These are phyloP conservation scores for Caranx ignobilis DNA, from an alignment of 2,113 vertebrate genomes.

Conservation along the genomic window DNA sequence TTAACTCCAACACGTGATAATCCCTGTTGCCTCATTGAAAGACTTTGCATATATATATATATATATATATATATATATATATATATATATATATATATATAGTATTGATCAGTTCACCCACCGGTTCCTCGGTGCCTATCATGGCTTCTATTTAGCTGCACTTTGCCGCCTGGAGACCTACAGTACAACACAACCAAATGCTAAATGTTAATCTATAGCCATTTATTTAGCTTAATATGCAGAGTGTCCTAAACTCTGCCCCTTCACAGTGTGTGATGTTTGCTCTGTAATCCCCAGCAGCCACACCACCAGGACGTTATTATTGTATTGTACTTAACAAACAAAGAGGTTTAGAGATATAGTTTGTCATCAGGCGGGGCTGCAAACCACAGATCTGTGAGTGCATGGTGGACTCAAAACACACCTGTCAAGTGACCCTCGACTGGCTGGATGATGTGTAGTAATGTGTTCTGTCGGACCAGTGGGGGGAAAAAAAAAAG, in stretches of 20 bases:
- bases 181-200: background rate
- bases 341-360: conserved; percentile 56
- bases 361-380: conserved; percentile 15
- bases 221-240: background rate
- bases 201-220: background rate
- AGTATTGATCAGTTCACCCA: too few species aligned
- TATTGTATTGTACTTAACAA: conserved; percentile 42
- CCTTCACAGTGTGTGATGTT: background rate
- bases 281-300: conserved; percentile 41
- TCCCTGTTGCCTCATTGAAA: too few species aligned
- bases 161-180: background rate
- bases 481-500: background rate
- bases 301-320: conserved; percentile 16
- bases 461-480: conserved; percentile 21
- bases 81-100: too few species aligned
- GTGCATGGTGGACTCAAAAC: conserved; percentile 41
- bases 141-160: too few species aligned
- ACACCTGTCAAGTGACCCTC: conserved; percentile 40
- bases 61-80: too few species aligned
- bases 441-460: conserved; percentile 2
- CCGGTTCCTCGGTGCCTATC: too few species aligned
- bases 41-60: too few species aligned
- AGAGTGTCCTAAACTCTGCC: background rate
- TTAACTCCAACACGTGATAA: too few species aligned
- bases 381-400: conserved; percentile 17